Percentiles rank a stretch among this genome's conserved stretches.
Evolutionary conservation across 2,113 vertebrate species (phyloP).

Genomic region (pig (Sus scrofa)): DNA sequence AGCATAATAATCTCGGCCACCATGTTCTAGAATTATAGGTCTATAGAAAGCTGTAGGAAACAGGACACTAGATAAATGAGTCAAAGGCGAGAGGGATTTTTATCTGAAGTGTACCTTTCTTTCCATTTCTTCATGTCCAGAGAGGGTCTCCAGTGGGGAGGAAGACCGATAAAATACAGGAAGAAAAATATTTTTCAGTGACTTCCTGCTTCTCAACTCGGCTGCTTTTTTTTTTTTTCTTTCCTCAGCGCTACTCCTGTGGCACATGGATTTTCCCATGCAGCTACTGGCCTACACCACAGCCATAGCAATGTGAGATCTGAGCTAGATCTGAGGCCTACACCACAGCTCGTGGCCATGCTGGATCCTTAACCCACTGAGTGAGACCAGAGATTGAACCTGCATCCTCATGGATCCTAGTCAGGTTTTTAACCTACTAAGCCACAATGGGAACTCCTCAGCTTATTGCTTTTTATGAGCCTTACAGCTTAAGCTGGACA

Average conservation of each 20-base stretch:
- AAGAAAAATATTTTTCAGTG: background rate
- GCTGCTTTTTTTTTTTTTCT: no score
- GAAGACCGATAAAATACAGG: background rate
- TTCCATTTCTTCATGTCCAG: background rate
- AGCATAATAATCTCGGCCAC: slow-evolving; percentile 10
- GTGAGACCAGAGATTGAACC: no score
- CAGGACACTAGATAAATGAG: background rate
- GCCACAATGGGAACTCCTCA: no score
- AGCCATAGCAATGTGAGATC: no score
- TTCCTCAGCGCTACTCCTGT: no score
- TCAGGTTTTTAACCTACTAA: no score
- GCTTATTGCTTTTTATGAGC: background rate
- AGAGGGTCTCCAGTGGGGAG: background rate
- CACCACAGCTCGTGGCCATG: no score
- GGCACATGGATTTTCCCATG: no score
- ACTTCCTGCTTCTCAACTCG: background rate
- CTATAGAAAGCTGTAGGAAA: slow-evolving; percentile 15
- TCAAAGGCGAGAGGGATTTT: slow-evolving; percentile 20
- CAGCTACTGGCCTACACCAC: no score
- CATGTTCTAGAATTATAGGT: slow-evolving; percentile 24
- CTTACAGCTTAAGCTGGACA: background rate
- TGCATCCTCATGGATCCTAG: no score
- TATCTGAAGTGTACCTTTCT: background rate
- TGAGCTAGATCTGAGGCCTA: no score
- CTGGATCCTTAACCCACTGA: no score